These are phyloP conservation scores for Xanthia icteritia DNA, from an alignment of 2,888 invertebrate genomes.

Conservation along the genomic window DNA sequence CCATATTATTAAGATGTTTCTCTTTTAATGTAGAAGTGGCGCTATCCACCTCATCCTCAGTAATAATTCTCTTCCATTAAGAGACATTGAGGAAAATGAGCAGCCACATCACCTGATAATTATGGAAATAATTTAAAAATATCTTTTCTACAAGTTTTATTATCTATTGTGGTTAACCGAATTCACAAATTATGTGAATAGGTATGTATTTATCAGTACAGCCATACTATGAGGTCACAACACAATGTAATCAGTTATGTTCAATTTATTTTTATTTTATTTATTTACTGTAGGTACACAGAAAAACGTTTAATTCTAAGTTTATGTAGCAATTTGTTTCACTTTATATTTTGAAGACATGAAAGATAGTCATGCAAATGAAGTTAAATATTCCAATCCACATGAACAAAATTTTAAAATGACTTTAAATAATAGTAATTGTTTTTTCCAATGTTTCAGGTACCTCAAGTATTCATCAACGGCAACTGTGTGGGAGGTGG, in stretches of 20 bases:
- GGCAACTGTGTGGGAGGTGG: conserved; percentile 98
- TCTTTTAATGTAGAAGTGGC: conserved; percentile 41
- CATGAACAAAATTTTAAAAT: not conserved
- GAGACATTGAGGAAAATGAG: conserved; percentile 15
- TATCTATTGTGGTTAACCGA: conserved; percentile 45
- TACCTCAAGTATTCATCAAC: conserved; percentile 98
- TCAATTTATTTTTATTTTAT: not conserved
- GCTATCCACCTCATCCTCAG: conserved; percentile 16
- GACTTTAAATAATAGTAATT: conserved; percentile 8
- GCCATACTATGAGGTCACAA: conserved; percentile 26
- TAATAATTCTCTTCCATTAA: conserved; percentile 7
- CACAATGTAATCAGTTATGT: conserved; percentile 2
- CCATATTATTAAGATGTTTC: conserved; percentile 18
- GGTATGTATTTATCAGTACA: conserved; percentile 49
- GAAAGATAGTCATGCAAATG: conserved; percentile 42
- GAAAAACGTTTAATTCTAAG: not conserved
- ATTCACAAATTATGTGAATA: conserved; percentile 48
- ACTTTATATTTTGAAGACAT: conserved; percentile 34
- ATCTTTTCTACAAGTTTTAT: conserved; percentile 19
- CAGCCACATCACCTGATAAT: conserved; percentile 24
- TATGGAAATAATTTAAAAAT: conserved; percentile 4
- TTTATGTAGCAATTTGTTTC: not conserved
- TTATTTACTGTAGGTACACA: conserved; percentile 6
- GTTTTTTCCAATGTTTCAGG: conserved; percentile 89
- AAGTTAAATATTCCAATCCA: conserved; percentile 9